Conservation (phyloP, 1,140 invertebrate genomes). For the Trigoniulus corallinus region DNA sequence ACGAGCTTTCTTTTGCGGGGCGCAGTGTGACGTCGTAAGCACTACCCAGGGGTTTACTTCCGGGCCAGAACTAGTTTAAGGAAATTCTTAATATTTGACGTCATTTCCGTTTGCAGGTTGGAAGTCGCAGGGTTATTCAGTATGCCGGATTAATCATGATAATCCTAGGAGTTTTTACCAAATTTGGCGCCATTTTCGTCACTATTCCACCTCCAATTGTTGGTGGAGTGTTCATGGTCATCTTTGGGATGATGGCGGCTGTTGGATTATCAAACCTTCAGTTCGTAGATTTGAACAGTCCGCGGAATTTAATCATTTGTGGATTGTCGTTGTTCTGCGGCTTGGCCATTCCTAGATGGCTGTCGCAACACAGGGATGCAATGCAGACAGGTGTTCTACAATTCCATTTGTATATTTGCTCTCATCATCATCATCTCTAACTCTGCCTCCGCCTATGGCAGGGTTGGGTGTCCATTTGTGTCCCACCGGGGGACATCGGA, state of each 20-base stretch:
- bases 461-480: too few species aligned
- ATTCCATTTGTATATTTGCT: too few species aligned
- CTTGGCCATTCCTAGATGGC: slow-evolving; percentile 26
- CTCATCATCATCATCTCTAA: slow-evolving; percentile 7
- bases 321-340: slow-evolving; percentile 25
- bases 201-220: slow-evolving; percentile 28
- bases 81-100: too few species aligned
- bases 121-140: slow-evolving; percentile 68
- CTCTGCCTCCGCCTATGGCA: too few species aligned
- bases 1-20: too few species aligned
- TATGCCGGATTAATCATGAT: slow-evolving; percentile 27
- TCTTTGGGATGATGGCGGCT: slow-evolving; percentile 71
- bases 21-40: slow-evolving; percentile 21
- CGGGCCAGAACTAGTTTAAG: too few species aligned
- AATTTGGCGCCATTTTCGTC: slow-evolving; percentile 22
- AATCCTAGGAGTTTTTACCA: slow-evolving; percentile 19
- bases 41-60: too few species aligned
- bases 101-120: too few species aligned
- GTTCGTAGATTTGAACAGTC: slow-evolving; percentile 23
- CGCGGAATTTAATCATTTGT: slow-evolving; percentile 26
- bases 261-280: slow-evolving; percentile 39
- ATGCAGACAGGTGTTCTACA: slow-evolving; percentile 20
- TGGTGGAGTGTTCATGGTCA: slow-evolving; percentile 64
- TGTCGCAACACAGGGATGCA: slow-evolving; percentile 13
- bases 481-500: slow-evolving; percentile 1